These are phyloP conservation scores for Rissa tridactyla DNA, from an alignment of 2,113 vertebrate species.

Conservation along the genomic window DNA sequence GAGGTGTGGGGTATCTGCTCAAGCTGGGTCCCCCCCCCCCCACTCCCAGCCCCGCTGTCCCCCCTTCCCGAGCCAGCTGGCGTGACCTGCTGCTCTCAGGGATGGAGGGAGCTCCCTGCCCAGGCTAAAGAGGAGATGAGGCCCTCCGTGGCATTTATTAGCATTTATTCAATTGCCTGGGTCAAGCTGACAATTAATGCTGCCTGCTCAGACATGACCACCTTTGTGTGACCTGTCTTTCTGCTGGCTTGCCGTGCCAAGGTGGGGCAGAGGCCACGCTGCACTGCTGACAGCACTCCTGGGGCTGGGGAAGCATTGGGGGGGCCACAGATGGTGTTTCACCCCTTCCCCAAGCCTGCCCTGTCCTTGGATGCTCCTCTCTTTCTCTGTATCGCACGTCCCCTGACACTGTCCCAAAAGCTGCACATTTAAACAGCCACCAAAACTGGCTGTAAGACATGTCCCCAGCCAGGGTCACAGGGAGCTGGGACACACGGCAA, in stretches of 20 bases:
- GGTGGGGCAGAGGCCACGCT: neutral
- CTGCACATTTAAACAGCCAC: neutral
- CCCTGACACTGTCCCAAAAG: neutral
- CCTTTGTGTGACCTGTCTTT: neutral
- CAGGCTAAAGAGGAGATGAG: neutral
- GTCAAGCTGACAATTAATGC: slow-evolving; percentile 10
- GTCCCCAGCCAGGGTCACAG: neutral
- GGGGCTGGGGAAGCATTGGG: neutral
- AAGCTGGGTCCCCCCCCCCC: neutral
- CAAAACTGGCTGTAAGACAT: neutral
- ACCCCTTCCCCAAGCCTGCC: neutral
- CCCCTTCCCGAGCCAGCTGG: neutral
- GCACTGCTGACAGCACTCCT: neutral
- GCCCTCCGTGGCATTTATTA: neutral
- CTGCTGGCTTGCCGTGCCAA: neutral
- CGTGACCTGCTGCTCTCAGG: neutral
- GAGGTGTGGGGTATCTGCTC: neutral
- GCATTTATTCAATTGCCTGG: neutral
- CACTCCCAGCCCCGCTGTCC: neutral
- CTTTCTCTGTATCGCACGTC: neutral
- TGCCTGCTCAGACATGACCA: neutral
- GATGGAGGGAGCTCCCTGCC: neutral
- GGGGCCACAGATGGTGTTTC: neutral
- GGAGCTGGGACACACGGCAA: neutral
- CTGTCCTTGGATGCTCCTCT: accelerated